Percentiles rank a stretch among this genome's conserved stretches.
Conservation (phyloP, 2,888 invertebrate genomes). For the Oligia strigilis region DNA sequence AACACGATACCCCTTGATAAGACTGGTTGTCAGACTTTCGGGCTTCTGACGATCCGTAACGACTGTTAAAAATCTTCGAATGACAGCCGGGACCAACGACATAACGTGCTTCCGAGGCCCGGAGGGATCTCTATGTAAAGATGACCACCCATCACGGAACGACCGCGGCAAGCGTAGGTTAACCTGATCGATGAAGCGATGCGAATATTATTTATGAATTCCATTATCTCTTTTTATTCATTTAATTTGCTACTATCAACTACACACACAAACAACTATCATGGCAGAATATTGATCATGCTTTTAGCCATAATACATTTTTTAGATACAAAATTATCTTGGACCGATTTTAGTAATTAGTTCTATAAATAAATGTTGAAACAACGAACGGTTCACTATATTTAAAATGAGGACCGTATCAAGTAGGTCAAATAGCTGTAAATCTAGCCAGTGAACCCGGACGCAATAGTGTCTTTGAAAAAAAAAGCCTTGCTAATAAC, state of each 20-base stretch:
- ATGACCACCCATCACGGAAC: too few species aligned
- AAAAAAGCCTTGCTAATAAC: background rate
- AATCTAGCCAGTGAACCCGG: constrained; percentile 53
- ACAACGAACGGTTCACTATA: constrained; percentile 32
- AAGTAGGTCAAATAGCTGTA: constrained; percentile 55
- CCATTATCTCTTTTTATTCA: background rate
- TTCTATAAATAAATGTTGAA: constrained; percentile 27
- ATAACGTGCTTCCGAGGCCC: too few species aligned
- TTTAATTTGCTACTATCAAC: background rate
- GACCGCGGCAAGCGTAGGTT: too few species aligned
- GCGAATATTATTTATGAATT: background rate
- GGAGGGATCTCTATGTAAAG: too few species aligned
- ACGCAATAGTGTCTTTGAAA: constrained; percentile 22
- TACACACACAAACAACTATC: background rate
- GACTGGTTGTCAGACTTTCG: too few species aligned
- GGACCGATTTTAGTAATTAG: constrained; percentile 37
- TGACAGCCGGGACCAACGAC: too few species aligned
- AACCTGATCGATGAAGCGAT: background rate
- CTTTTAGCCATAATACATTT: constrained; percentile 1
- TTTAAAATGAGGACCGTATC: constrained; percentile 50
- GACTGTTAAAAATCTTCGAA: too few species aligned
- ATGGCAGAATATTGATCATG: background rate
- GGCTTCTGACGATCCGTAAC: too few species aligned
- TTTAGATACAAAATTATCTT: constrained; percentile 1
- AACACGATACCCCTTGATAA: background rate